These are phyloP conservation scores for Chaetodon trifasciatus DNA, from an alignment of 2,797 vertebrate species.

Conservation along the genomic window DNA sequence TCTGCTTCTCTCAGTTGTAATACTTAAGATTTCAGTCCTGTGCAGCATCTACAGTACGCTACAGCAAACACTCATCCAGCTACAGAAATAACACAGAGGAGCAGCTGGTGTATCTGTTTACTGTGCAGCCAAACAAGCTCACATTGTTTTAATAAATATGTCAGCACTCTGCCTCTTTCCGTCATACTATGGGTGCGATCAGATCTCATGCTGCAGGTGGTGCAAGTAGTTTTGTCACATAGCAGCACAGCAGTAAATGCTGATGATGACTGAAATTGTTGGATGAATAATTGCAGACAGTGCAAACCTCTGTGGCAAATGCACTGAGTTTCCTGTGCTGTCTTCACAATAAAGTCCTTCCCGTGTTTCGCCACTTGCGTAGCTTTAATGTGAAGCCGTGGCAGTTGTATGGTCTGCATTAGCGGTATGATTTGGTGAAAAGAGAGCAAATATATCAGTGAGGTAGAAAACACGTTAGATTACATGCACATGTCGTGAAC, in stretches of 20 bases:
- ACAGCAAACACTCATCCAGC: neutral
- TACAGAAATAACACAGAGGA: neutral
- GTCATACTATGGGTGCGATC: neutral
- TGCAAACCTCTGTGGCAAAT: neutral
- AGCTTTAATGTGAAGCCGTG: neutral
- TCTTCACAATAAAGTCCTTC: neutral
- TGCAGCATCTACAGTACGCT: neutral
- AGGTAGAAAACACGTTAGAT: neutral
- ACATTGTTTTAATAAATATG: conserved; percentile 1
- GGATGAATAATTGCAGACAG: too few relatives aligned
- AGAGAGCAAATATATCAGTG: neutral
- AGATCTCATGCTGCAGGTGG: neutral
- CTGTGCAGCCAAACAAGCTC: neutral
- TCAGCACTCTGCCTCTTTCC: neutral
- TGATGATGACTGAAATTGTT: too few relatives aligned
- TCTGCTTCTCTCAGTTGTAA: neutral
- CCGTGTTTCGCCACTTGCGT: neutral
- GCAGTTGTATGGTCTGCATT: neutral
- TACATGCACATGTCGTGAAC: too few relatives aligned
- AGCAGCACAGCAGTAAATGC: neutral
- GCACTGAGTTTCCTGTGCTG: neutral
- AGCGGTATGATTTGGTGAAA: neutral
- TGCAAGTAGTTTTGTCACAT: neutral
- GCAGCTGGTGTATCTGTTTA: neutral
- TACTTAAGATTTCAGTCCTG: neutral